Conservation (phyloP, 2,797 vertebrate genomes). For the Sternotherus odoratus region DNA sequence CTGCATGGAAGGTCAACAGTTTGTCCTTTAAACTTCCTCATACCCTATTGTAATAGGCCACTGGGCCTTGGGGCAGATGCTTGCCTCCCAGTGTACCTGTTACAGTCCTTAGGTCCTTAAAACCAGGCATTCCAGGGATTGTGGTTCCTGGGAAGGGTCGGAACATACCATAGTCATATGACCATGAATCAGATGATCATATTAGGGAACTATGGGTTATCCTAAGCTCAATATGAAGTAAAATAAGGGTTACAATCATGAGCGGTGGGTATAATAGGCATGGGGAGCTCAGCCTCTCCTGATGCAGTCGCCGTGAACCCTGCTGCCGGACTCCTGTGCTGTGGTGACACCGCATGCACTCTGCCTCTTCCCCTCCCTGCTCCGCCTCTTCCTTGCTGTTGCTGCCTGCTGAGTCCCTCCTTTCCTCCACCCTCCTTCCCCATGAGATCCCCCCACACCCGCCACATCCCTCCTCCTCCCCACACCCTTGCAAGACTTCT, state of each 20-base stretch:
- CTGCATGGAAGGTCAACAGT: not conserved
- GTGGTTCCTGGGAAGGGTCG: not conserved
- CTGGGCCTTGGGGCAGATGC: not conserved
- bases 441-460: too few relatives aligned
- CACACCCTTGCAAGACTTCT: too few relatives aligned
- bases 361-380: too few relatives aligned
- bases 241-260: rapidly evolving
- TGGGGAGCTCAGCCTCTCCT: too few relatives aligned
- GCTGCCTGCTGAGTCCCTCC: too few relatives aligned
- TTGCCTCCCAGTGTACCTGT: not conserved
- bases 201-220: not conserved
- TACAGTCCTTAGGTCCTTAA: not conserved
- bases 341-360: too few relatives aligned
- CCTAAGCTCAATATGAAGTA: not conserved
- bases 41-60: not conserved
- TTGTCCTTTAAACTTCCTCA: not conserved
- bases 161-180: not conserved
- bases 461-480: too few relatives aligned
- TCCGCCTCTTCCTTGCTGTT: too few relatives aligned
- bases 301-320: too few relatives aligned
- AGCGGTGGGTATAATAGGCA: too few relatives aligned
- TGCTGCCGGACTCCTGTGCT: too few relatives aligned
- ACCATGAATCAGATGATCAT: not conserved
- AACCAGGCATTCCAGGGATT: not conserved
- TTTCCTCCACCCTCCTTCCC: too few relatives aligned